Evolutionary conservation across 2,888 invertebrate species (phyloP).

Genomic region (Thera obeliscata): DNA sequence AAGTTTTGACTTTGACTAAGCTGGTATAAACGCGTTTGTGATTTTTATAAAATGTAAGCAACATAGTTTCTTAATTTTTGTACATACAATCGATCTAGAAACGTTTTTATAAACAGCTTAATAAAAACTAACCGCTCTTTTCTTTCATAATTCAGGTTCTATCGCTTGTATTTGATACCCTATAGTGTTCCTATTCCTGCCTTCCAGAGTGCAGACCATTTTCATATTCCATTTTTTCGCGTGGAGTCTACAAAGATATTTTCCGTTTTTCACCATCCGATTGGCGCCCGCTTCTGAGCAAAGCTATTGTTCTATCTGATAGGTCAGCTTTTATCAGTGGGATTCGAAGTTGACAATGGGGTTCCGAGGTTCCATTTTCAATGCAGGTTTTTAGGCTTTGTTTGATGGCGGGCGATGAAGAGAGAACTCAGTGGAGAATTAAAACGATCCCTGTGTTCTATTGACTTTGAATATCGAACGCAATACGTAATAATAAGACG

Average conservation of each 20-base stretch:
- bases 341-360: slow-evolving; percentile 15
- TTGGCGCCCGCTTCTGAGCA: slow-evolving; percentile 52
- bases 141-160: background rate
- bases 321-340: slow-evolving; percentile 32
- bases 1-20: no score
- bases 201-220: slow-evolving; percentile 58
- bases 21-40: no score
- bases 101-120: background rate
- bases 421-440: background rate
- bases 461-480: background rate
- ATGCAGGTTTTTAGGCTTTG: background rate
- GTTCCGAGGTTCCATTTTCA: slow-evolving; percentile 3
- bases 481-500: background rate
- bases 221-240: slow-evolving; percentile 73
- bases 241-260: slow-evolving; percentile 56
- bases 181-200: background rate
- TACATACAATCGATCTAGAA: no score
- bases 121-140: background rate
- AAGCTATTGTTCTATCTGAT: slow-evolving; percentile 50
- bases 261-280: slow-evolving; percentile 46
- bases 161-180: background rate
- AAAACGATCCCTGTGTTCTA: background rate
- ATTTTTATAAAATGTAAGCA: no score
- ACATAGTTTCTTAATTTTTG: no score
- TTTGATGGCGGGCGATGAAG: background rate